phyloP scores from a whole-genome alignment of 2,797 vertebrate genomes.

The Lepilemur ruficaudatus region DNA sequence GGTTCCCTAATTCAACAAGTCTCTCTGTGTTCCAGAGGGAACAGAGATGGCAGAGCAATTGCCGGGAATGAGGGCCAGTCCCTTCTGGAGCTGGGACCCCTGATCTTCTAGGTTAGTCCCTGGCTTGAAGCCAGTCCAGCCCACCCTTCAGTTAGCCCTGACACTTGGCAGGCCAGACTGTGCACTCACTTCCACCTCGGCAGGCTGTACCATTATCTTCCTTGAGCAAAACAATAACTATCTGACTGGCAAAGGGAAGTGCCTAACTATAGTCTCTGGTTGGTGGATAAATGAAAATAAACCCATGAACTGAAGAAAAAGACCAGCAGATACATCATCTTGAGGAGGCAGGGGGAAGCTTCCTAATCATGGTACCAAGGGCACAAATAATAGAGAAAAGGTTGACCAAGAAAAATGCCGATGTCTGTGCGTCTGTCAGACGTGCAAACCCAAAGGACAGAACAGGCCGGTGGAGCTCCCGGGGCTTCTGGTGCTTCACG shows the following conservation, averaged over 20 bases:
- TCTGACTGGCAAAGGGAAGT: neutral
- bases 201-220: neutral
- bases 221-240: slow-evolving; percentile 3
- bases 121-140: neutral
- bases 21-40: neutral
- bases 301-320: neutral
- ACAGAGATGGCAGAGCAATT: neutral
- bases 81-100: neutral
- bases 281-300: neutral
- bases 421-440: neutral
- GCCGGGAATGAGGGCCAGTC: neutral
- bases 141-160: neutral
- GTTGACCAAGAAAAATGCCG: neutral
- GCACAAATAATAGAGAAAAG: neutral
- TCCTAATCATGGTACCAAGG: neutral
- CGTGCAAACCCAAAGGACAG: neutral
- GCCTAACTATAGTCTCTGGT: neutral
- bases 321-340: neutral
- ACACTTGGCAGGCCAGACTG: neutral
- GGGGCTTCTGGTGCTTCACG: neutral
- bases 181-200: neutral
- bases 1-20: neutral
- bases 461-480: neutral
- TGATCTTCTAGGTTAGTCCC: neutral
- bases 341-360: neutral